A percentile compares a stretch with the other conserved stretches of the same genome.
These are phyloP conservation scores for Atrina japonica DNA, from an alignment of 2,888 invertebrate genomes.

Conservation along the genomic window DNA sequence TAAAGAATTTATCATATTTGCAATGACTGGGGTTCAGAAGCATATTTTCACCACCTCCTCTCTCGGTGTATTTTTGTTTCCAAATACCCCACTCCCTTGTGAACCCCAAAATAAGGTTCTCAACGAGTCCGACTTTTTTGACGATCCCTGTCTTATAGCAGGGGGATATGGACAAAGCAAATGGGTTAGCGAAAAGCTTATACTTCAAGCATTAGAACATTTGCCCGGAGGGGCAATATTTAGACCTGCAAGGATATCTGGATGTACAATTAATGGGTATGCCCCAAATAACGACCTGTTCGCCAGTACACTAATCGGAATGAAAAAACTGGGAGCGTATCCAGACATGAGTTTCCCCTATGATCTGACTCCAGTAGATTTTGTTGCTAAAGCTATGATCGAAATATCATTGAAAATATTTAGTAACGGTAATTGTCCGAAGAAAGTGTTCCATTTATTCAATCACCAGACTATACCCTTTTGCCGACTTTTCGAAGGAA, in stretches of 20 bases:
- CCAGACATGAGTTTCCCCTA: conserved; percentile 66
- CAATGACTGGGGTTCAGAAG: conserved; percentile 60
- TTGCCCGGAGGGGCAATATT: conserved; percentile 67
- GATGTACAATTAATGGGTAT: conserved; percentile 54
- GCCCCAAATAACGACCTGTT: conserved; percentile 65
- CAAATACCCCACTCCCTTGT: conserved; percentile 32
- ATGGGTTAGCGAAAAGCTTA: conserved; percentile 65
- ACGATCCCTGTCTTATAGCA: conserved; percentile 56
- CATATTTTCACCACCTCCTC: conserved; percentile 64
- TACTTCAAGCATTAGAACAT: conserved; percentile 59
- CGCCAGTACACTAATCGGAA: conserved; percentile 56
- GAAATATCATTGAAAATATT: conserved; percentile 58
- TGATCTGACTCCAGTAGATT: conserved; percentile 67
- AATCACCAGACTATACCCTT: conserved; percentile 61
- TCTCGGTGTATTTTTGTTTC: conserved; percentile 65
- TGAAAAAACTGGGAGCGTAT: conserved; percentile 56
- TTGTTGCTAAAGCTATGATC: conserved; percentile 60
- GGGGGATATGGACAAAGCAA: conserved; percentile 68
- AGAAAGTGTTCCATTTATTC: conserved; percentile 61
- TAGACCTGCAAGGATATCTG: conserved; percentile 62
- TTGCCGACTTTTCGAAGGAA: conserved; percentile 57
- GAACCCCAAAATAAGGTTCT: conserved; percentile 35
- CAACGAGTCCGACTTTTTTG: conserved; percentile 56
- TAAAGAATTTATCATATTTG: conserved; percentile 62
- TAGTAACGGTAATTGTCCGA: conserved; percentile 33